Evolutionary conservation across 1,140 invertebrate species (phyloP), one percentile per base, ranked within the genome.

Genomic region (Cydia splendana): DNA sequence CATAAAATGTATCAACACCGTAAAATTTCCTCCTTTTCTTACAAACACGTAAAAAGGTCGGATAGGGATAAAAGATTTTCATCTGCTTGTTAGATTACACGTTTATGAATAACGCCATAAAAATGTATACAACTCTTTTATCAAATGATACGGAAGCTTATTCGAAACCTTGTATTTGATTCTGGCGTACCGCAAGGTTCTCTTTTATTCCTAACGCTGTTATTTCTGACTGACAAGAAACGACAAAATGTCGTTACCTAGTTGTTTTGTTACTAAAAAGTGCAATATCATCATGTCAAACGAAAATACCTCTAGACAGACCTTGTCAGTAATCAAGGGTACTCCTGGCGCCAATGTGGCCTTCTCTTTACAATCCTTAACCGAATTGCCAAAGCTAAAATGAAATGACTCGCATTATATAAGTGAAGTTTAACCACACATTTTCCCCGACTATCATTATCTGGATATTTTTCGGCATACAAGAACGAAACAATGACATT

Each of bases 351-450:
- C 57, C 57, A n/a, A 18, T 62, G 2, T 62, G 57, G 20, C 57
- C 57, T 57, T 57, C 53, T 62, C 20, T 62, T 62, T 62, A 62
- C 9, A 20, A 62, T 62, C 57, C 57, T 62, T 62, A 62, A 53
- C 0, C 0, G 57, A 62, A 24, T 24, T 7, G 51, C 6, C 20
- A 4, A 20, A 62, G 20, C 2, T 20, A 62, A 62, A 48, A 62
- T 62, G 6, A 62, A 48, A 62, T 62, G 6, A 62, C 57, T 62
- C 57, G 20, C 20, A 24, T 62, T 24, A 57, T 62, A 24, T 62
- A 62, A 24, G 57, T 62, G 53, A 9, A 57, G 12, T 9, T n/a
- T 24, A 24, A 24, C 18, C 15, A 24, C 18, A 24, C 0, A 24
- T 62, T 12, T 62, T 62, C 7, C 18, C 10, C 24, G 18, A 24